Percentiles rank a stretch among this genome's conserved stretches.
These are phyloP conservation scores for Epizoanthus illoricatus DNA, from an alignment of 92 coral and sea anemone genomes.

Conservation along the genomic window DNA sequence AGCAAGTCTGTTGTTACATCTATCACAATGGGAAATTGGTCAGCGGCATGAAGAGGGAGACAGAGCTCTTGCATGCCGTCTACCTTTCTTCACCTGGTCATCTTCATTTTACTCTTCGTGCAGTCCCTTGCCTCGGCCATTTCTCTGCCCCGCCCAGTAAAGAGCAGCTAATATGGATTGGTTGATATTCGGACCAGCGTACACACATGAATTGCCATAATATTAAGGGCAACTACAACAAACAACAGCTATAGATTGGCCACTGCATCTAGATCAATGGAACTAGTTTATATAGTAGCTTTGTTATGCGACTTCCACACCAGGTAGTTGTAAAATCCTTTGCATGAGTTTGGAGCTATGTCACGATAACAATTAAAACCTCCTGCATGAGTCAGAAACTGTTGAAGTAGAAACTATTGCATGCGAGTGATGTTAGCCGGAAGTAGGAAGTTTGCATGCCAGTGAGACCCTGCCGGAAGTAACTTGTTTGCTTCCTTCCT, in stretches of 20 bases:
- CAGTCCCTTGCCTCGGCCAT: background rate
- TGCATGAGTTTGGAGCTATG: background rate
- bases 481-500: conserved; percentile 33
- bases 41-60: conserved; percentile 32
- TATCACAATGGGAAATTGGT: background rate
- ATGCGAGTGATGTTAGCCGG: conserved; percentile 13
- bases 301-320: no score
- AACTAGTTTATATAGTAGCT: no score
- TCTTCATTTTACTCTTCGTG: background rate
- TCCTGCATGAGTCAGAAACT: background rate
- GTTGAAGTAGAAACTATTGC: background rate
- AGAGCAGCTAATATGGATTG: background rate
- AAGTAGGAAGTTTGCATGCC: background rate
- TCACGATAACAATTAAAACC: background rate
- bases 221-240: background rate
- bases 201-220: background rate
- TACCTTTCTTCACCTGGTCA: conserved; percentile 5
- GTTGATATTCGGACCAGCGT: background rate
- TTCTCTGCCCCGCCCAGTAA: background rate
- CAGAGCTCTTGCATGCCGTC: conserved; percentile 24
- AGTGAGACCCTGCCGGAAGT: conserved; percentile 13
- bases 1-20: conserved; percentile 5
- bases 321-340: no score
- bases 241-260: conserved; percentile 2
- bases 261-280: background rate